These are phyloP conservation scores for Pollenia amentaria DNA, from an alignment of 2,888 invertebrate species.

Conservation along the genomic window DNA sequence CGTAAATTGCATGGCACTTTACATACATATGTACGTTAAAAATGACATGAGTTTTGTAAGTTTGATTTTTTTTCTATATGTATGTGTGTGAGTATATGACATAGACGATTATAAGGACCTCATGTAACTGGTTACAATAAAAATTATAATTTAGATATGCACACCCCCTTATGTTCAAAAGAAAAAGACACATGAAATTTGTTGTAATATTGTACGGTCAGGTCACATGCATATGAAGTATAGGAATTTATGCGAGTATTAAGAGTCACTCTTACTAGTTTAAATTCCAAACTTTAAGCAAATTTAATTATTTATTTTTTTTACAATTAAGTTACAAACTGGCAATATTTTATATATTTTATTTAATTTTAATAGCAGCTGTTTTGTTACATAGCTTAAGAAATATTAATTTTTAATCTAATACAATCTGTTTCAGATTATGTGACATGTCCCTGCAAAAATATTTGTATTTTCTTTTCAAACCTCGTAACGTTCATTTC, in stretches of 20 bases:
- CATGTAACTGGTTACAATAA: slow-evolving; percentile 82
- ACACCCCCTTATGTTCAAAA: slow-evolving; percentile 48
- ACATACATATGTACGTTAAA: slow-evolving; percentile 62
- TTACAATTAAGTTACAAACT: too few species aligned
- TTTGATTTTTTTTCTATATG: slow-evolving; percentile 6
- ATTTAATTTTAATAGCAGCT: too few species aligned
- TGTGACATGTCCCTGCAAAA: too few species aligned
- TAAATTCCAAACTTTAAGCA: too few species aligned
- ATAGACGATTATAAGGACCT: slow-evolving; percentile 82
- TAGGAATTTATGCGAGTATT: not conserved
- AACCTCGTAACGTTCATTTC: too few species aligned
- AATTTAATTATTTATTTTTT: too few species aligned
- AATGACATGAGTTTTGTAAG: slow-evolving; percentile 23
- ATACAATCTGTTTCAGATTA: too few species aligned
- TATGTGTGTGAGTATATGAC: slow-evolving; percentile 79
- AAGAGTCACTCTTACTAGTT: too few species aligned
- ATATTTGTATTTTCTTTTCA: too few species aligned
- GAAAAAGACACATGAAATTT: slow-evolving; percentile 13
- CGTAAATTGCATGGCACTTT: slow-evolving; percentile 83
- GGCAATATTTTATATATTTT: too few species aligned
- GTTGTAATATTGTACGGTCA: slow-evolving; percentile 28
- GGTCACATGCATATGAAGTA: not conserved
- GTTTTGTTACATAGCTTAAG: too few species aligned
- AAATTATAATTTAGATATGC: slow-evolving; percentile 55
- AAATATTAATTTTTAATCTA: too few species aligned